Evolutionary conservation across 2,797 vertebrate genomes (phyloP).

Genomic region (Danio jaintianensis): DNA sequence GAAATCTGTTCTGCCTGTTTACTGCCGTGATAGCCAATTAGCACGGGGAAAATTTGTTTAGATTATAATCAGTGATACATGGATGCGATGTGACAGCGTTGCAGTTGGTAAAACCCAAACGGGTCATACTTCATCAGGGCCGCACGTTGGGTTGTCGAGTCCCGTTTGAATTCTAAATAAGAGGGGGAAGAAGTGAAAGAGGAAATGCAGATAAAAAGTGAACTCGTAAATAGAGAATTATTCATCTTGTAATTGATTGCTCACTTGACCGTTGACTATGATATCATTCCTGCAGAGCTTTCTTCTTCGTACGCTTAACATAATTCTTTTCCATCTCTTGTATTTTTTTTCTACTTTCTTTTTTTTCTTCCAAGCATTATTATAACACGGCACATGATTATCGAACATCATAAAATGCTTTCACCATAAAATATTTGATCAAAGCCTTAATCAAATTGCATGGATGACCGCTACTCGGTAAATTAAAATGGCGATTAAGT

Average conservation of each 20-base stretch:
- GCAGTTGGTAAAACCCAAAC: neutral
- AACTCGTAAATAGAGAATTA: constrained; percentile 42
- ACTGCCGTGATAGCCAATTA: constrained; percentile 53
- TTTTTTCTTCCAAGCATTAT: constrained; percentile 17
- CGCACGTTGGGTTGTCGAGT: constrained; percentile 1
- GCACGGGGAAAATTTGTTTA: constrained; percentile 41
- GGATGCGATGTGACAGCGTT: constrained; percentile 48
- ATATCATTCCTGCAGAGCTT: constrained; percentile 38
- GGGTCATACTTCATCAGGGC: constrained; percentile 42
- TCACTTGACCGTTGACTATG: constrained; percentile 40
- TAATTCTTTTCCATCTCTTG: neutral
- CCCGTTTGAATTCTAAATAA: constrained; percentile 4
- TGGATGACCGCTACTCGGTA: neutral
- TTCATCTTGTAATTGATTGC: constrained; percentile 53
- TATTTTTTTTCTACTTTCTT: neutral
- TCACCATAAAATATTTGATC: constrained; percentile 21
- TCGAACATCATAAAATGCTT: constrained; percentile 29
- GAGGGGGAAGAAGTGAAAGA: constrained; percentile 33
- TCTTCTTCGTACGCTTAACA: constrained; percentile 21
- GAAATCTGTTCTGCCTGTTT: constrained; percentile 46
- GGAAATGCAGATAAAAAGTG: constrained; percentile 13
- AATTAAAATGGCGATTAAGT: constrained; percentile 47
- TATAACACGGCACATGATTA: constrained; percentile 18
- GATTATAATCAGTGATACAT: constrained; percentile 49
- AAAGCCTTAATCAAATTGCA: constrained; percentile 26